Base-by-base conservation (phyloP, 2,888 invertebrate species). In the Penaeus monodon region DNA sequence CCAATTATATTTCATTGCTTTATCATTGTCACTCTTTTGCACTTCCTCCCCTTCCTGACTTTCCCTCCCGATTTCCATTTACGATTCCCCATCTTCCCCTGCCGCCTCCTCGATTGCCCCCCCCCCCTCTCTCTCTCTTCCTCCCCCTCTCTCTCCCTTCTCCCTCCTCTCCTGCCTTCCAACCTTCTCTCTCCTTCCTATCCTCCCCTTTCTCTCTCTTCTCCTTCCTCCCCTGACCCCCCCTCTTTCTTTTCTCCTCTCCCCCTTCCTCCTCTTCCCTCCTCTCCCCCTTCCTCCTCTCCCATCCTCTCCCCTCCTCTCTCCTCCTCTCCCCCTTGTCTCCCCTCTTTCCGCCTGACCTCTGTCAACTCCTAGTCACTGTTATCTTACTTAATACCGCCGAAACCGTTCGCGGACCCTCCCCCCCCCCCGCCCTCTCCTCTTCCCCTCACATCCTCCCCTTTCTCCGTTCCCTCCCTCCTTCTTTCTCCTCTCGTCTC, bases 61-160 rank as follows among this genome's bases (percentile, higher is more conserved):
- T 44, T 7, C 38, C 3, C 0, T 7, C 38, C 38, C 38, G 0
- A 44, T 10, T 7, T 14, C 17, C 7, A n/a, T 66, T 4, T n/a
- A 22, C n/a, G 66, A 66, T n/a, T 66, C 66, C 66, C n/a, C 66
- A 22, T 66, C 66, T 66, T 66, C 24, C n/a, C 24, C n/a, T 7
- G 4, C 7, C 22, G 0, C 66, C 17, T 0, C 24, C 4, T 10
- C 12, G 0, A 0, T 7, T 7, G 7, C n/a, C 12, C 17, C 12
- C 66, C 12, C 24, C 8, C 17, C 8, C 33, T n/a, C 27, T 12
- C 33, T 74, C 33, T 33, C 7, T 6, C 38, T 14, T 49, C 29
- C 22, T 74, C 10, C 29, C 24, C 29, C 33, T 29, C 33, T 29
- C 20, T 10, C 24, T 29, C 17, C 29, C 27, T 17, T 2, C 73